A percentile compares a stretch with the other conserved stretches of the same genome.
Conservation (phyloP, 2,797 vertebrate species). For the Lutjanus argentimaculatus region DNA sequence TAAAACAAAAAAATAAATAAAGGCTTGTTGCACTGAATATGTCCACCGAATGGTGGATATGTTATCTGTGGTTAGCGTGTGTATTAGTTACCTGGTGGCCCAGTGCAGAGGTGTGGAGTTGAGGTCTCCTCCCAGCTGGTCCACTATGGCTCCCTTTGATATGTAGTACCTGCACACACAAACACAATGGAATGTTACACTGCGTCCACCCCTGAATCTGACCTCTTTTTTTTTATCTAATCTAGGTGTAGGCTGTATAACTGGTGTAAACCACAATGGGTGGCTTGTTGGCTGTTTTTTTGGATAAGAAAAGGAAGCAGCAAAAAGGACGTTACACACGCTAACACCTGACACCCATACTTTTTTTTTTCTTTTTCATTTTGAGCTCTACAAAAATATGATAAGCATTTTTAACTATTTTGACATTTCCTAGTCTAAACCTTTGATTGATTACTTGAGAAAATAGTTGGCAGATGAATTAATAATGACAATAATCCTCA, state of each 20-base stretch:
- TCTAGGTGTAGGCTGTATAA: not conserved
- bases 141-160: conserved; percentile 98
- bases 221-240: not conserved
- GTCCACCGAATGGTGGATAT: not conserved
- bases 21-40: not conserved
- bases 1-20: not conserved
- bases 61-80: not conserved
- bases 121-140: conserved; percentile 98
- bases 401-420: not conserved
- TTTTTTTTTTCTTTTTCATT: not conserved
- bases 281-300: not conserved
- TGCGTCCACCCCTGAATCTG: not conserved
- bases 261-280: not conserved
- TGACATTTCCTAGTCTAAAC: not conserved
- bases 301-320: not conserved
- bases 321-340: not conserved
- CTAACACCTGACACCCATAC: not conserved
- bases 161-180: conserved; percentile 92
- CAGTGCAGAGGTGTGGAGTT: conserved; percentile 99
- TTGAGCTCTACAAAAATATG: not conserved
- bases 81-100: conserved; percentile 93
- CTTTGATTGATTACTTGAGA: not conserved
- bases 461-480: not conserved
- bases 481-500: not conserved
- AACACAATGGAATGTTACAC: conserved; percentile 11